Conservation (phyloP, 2,888 invertebrate genomes). For the Apotomis capreana region DNA sequence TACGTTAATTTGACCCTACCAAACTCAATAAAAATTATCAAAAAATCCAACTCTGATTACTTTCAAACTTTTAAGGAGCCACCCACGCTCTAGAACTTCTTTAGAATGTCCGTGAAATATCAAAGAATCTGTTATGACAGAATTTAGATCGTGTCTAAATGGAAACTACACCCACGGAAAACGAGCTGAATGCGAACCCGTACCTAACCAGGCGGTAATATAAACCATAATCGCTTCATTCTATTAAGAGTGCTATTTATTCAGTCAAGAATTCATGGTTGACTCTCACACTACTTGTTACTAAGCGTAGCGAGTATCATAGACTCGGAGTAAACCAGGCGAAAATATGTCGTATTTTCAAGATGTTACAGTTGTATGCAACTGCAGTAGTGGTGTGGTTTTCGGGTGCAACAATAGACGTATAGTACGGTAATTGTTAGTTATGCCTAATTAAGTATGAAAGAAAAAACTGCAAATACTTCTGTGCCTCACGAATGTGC, state of each 20-base stretch:
- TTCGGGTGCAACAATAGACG: slow-evolving; percentile 27
- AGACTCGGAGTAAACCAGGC: neutral
- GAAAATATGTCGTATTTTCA: slow-evolving; percentile 5
- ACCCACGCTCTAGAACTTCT: neutral
- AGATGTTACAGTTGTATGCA: neutral
- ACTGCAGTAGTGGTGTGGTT: slow-evolving; percentile 1
- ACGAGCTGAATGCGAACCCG: slow-evolving; percentile 1
- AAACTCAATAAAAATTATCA: neutral
- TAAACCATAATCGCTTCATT: slow-evolving; percentile 14
- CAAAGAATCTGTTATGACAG: neutral
- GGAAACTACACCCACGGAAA: slow-evolving; percentile 22
- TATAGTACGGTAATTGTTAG: slow-evolving; percentile 30
- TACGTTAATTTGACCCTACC: too few relatives aligned
- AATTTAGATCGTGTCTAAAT: slow-evolving; percentile 12
- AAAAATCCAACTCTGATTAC: neutral
- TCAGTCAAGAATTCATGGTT: slow-evolving; percentile 32
- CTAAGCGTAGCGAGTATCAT: slow-evolving; percentile 23
- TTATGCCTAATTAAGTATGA: slow-evolving; percentile 19
- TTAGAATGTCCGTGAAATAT: neutral
- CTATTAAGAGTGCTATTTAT: slow-evolving; percentile 8
- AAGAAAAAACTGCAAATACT: slow-evolving; percentile 11
- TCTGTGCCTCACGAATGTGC: neutral
- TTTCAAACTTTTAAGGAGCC: neutral
- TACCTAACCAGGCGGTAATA: slow-evolving; percentile 21
- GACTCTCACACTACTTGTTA: slow-evolving; percentile 27